Base-by-base conservation (phyloP, 2,797 vertebrate species). In the Galaxias olidus region DNA sequence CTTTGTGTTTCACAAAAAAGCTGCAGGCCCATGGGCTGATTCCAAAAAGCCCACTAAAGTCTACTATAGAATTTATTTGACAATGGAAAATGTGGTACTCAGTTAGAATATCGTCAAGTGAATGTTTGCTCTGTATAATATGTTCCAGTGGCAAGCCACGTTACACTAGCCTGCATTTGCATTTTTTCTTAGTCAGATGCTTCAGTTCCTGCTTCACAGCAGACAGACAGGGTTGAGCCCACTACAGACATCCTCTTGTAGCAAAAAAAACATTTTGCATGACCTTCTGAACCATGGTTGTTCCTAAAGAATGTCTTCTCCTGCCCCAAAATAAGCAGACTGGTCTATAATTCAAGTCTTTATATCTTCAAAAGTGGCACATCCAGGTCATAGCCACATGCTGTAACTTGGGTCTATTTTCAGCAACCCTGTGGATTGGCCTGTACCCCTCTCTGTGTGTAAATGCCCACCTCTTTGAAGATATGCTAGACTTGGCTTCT, bases 1-100 rank as follows among this genome's bases (percentile, higher is more conserved):
- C 84, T 87, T 85, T 79, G 70, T 85, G 84, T 84, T 83, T 84
- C 81, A 79, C 88, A 74, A 79, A 77, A 73, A 71, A 82, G 69
- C 76, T 71, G 76, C 73, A 72, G 60, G 66, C 80, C 78, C 68
- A 14, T 65, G 68, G 69, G 30, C 30, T 30, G 30, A 30, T 2
- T 30, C 6, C 30, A 30, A 30, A 6, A 30, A 30, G 30, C 30
- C 30, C 30, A 30, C 30, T 30, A 30, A 6, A 13, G 46, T 10
- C 10, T 17, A 46, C 30, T 45, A 4, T 46, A 20, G 45, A 53
- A 19, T 30, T 30, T 2, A 30, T 30, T 30, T 30, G 6, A 30
- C 2, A 6, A 30, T 3, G 6, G 30, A 3, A 6, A 3, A 30
- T 30, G 30, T 30, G 6, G 30, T 6, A 30, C 6, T 2, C 30